Base-by-base conservation (phyloP, 2,888 invertebrate genomes). In the Eupeodes luniger region DNA sequence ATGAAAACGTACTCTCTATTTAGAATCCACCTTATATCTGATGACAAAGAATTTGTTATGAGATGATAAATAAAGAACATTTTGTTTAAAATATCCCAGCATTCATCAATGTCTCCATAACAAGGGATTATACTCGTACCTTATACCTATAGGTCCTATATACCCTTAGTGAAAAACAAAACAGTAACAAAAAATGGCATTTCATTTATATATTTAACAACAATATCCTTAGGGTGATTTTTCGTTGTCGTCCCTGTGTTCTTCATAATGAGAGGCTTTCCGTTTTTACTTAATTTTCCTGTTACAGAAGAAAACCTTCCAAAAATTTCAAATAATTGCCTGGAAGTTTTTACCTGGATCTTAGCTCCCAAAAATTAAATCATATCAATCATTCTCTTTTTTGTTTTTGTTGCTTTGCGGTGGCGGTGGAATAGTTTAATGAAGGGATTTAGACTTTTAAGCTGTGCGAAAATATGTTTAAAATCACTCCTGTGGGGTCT, bases 151-250 rank as follows among this genome's bases (percentile, higher is more conserved):
- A 36, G 12, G 3, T 27, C 27, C 27, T 36, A 14, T 19, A 40
- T 9, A 40, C 40, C 44, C 19, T 27, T 64, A 16, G 6, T 62
- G n/a, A 16, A 10, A 16, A 3, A 12, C 44, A 44, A 27, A 47
- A 0, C 36, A n/a, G n/a, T 1, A n/a, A n/a, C 40, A 36, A 12
- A 40, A 44, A 64, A 64, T 44, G 47, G 12, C 12, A 44, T 47
- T 64, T 27, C 27, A 27, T 27, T 27, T 27, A 27, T 44, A 12
- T 19, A 19, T 12, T 64, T 4, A 44, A 19, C 40, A 47, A 64
- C 40, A 47, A 64, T 19, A 64, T 64, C 44, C 44, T 44, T 7
- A 64, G 19, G 44, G 64, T 44, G 64, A 64, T 64, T 64, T 64
- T 19, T 64, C 40, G 10, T 40, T 10, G 10, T 34, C 16, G 6